Evolutionary conservation across 2,113 vertebrate genomes (phyloP), one percentile per base, ranked within the genome.

Genomic region (Salminus brasiliensis): DNA sequence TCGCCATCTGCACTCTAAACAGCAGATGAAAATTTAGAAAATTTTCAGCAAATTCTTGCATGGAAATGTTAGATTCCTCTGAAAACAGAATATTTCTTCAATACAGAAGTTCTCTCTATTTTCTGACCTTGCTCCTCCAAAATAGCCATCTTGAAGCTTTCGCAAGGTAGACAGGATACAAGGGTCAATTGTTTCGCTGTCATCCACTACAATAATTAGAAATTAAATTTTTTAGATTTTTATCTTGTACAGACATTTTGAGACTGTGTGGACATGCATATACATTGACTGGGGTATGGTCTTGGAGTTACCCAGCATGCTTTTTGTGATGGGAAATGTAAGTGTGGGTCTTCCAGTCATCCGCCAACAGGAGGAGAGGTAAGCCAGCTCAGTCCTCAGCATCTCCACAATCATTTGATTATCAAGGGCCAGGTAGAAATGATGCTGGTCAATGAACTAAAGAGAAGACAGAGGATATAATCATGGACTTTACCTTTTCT

Each of bases 351-450:
- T 92, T 79, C 98, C 98, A 0, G 96, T 99, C 96, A 99, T 99
- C 86, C 97, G 94, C 98, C 98, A 99, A 86, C 96, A 95, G 32
- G 95, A 97, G 13, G 95, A 97, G 18, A 99, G 94, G 80, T 99
- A 98, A 55, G 97, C 94, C 88, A 99, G 88, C 80, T 99, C 97
- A 0, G 92, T 98, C 29, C 95, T 91, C 79, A 99, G 89, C 98
- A 99, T 99, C 86, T 99, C 98, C 84, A 99, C 96, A 13, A 98
- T 98, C 98, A 99, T 99, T 90, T 95, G 96, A 41, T 97, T 99
- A 93, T 99, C 98, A 91, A 99, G 91, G 2, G 97, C 98, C 91
- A 99, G 88, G 88, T 98, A 99, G 93, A 99, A 99, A 85, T 99
- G 98, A 87, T 99, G 96, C 86, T 97, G 97, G 87, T 99, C 98